phyloP scores from a whole-genome alignment of 2,888 invertebrate genomes.

The Hemithea aestivaria region DNA sequence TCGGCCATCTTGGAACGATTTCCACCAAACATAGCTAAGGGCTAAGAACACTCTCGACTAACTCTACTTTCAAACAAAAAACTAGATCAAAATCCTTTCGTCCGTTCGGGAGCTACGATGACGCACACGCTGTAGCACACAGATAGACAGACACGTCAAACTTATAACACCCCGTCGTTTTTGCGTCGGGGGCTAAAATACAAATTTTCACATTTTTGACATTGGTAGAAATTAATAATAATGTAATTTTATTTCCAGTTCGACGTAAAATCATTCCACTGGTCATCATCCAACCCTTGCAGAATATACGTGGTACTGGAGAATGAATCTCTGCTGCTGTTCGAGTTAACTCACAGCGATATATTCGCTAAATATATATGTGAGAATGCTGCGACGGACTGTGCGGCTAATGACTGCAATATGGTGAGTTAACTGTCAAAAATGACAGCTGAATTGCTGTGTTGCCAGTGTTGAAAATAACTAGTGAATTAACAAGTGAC shows the following conservation, averaged over 20 bases:
- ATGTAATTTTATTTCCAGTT: conserved; percentile 32
- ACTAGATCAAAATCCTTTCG: too few species aligned
- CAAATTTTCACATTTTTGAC: neutral
- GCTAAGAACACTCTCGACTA: too few species aligned
- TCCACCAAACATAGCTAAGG: too few species aligned
- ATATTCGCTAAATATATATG: conserved; percentile 39
- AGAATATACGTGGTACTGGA: conserved; percentile 37
- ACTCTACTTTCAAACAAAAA: too few species aligned
- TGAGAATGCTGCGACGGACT: conserved; percentile 27
- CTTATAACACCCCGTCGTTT: too few species aligned
- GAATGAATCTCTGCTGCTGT: conserved; percentile 36
- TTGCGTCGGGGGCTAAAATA: too few species aligned
- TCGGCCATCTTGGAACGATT: too few species aligned
- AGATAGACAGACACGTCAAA: too few species aligned
- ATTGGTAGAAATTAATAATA: conserved; percentile 4
- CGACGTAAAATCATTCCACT: conserved; percentile 42
- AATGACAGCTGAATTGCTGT: neutral
- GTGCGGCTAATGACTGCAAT: conserved; percentile 27
- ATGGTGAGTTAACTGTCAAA: conserved; percentile 35
- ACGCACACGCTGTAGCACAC: too few species aligned
- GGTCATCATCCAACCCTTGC: conserved; percentile 55
- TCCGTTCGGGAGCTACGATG: too few species aligned
- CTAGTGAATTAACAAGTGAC: too few species aligned
- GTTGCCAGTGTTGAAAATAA: neutral
- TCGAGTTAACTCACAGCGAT: conserved; percentile 59